phyloP scores from a whole-genome alignment of 64 coral and sea anemone species.

The Stichodactyla helianthus region DNA sequence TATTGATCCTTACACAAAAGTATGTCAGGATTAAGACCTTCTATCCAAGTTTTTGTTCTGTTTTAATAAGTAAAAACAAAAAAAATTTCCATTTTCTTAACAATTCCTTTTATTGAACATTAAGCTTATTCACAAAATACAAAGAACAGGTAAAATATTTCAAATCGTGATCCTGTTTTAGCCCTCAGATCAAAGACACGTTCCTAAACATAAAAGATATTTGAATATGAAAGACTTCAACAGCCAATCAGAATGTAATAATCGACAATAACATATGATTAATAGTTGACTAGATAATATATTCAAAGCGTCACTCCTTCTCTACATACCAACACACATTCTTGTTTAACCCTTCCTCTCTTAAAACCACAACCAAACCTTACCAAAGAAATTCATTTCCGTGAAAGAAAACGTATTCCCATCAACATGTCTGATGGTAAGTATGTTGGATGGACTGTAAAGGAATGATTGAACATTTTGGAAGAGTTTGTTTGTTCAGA shows the following conservation, averaged over 20 bases:
- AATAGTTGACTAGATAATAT: background rate
- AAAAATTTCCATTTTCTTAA: background rate
- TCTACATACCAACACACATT: background rate
- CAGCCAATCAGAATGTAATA: background rate
- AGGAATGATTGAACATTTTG: background rate
- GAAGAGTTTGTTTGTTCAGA: background rate
- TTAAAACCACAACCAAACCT: background rate
- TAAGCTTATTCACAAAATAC: background rate
- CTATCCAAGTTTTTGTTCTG: background rate
- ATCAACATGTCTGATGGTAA: background rate
- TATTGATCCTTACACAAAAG: background rate
- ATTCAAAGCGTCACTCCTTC: conserved; percentile 4
- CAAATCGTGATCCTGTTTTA: no score
- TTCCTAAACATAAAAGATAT: background rate
- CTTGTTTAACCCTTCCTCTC: background rate
- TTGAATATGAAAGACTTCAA: background rate
- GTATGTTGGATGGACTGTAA: background rate
- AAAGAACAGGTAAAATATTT: background rate
- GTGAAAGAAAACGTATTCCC: background rate
- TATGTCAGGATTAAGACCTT: background rate
- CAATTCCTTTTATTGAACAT: background rate
- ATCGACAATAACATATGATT: background rate
- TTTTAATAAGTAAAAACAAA: background rate
- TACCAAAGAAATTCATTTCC: background rate
- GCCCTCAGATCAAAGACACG: background rate